These are phyloP conservation scores for Stictonetta naevosa DNA, from an alignment of 2,113 vertebrate genomes.

Conservation along the genomic window DNA sequence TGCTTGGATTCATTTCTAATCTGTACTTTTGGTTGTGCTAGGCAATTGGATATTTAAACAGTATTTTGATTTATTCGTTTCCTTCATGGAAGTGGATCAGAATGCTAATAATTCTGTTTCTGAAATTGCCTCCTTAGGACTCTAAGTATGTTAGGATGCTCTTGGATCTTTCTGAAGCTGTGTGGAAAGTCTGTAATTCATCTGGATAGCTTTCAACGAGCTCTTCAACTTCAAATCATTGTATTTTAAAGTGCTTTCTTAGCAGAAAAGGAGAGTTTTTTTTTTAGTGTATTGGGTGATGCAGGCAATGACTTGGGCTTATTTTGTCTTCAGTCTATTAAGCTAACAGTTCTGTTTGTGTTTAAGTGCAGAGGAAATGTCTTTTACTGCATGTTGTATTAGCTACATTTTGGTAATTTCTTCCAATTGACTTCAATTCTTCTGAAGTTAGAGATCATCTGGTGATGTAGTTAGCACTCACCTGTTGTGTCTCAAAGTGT, in stretches of 20 bases:
- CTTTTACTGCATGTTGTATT: neutral
- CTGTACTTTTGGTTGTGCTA: neutral
- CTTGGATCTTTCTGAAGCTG: neutral
- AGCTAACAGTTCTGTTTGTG: neutral
- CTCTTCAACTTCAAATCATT: neutral
- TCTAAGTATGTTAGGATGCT: neutral
- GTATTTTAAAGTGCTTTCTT: neutral
- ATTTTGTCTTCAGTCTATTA: neutral
- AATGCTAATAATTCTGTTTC: neutral
- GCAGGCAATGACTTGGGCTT: neutral
- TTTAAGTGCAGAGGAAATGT: neutral
- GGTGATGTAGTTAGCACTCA: neutral
- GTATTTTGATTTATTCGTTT: neutral
- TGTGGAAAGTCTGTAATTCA: neutral
- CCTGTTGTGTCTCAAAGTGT: neutral
- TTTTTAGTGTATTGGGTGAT: neutral
- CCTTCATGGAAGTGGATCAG: neutral
- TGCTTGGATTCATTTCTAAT: neutral
- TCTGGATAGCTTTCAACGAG: neutral
- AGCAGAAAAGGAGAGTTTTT: neutral
- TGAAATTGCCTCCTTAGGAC: neutral
- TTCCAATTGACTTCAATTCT: neutral
- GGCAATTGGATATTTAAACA: neutral
- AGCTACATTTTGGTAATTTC: neutral
- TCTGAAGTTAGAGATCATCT: neutral